A percentile compares a stretch with the other conserved stretches of the same genome.
These are phyloP conservation scores for Vanacampus margaritifer DNA, from an alignment of 2,113 vertebrate species.

Conservation along the genomic window DNA sequence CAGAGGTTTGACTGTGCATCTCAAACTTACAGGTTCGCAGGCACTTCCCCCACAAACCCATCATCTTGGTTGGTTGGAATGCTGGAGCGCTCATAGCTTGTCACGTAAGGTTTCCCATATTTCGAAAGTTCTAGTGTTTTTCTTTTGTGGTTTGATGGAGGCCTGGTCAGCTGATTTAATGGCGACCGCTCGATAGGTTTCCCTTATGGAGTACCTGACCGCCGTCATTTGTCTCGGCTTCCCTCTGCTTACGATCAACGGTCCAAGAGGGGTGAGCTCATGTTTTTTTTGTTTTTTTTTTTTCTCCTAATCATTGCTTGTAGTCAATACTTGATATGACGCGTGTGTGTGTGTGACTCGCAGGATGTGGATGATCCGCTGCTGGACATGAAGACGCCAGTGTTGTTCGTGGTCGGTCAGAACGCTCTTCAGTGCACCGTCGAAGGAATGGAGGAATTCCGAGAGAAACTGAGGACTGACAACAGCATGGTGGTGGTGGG, in stretches of 20 bases:
- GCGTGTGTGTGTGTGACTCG: constrained; percentile 1
- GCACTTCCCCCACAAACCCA: constrained; percentile 93
- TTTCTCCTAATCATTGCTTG: background rate
- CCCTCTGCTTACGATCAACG: constrained; percentile 87
- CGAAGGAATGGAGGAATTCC: constrained; percentile 94
- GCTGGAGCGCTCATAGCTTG: constrained; percentile 92
- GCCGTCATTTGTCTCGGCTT: constrained; percentile 95
- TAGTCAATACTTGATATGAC: background rate
- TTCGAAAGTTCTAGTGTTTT: background rate
- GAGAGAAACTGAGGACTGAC: constrained; percentile 90
- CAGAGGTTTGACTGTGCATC: background rate
- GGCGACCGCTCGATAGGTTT: constrained; percentile 74
- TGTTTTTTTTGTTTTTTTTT: background rate
- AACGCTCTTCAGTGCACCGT: constrained; percentile 88
- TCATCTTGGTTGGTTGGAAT: constrained; percentile 95
- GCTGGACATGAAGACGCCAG: constrained; percentile 97
- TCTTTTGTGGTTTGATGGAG: background rate
- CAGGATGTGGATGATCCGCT: constrained; percentile 96
- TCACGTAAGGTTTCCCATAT: constrained; percentile 78
- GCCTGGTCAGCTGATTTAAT: background rate
- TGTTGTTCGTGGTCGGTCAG: constrained; percentile 94
- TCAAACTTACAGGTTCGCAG: constrained; percentile 81
- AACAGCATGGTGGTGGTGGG: constrained; percentile 97
- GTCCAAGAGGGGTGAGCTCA: constrained; percentile 88
- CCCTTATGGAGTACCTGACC: constrained; percentile 90